These are phyloP conservation scores for Pogona vitticeps DNA, from an alignment of 2,113 vertebrate species.

Conservation along the genomic window DNA sequence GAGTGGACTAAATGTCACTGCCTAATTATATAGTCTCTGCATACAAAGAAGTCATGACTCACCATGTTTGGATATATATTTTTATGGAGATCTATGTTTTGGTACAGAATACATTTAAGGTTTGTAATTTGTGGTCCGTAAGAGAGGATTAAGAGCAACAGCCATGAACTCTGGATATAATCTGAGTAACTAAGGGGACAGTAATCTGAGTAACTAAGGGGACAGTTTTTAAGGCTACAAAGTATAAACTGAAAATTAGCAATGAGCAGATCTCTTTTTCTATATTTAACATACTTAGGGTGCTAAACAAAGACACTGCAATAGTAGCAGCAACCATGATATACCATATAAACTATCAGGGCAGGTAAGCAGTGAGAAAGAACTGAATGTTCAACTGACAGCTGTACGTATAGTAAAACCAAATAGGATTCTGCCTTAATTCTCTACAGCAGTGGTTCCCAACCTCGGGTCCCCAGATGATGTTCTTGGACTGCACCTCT, in stretches of 20 bases:
- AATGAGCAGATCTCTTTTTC: neutral
- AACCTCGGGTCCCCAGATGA: neutral
- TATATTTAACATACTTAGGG: neutral
- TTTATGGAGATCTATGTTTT: neutral
- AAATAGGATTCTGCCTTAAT: neutral
- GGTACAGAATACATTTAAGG: neutral
- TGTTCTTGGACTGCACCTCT: neutral
- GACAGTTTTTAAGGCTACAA: neutral
- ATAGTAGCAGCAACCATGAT: no score
- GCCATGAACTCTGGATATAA: neutral
- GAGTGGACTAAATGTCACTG: neutral
- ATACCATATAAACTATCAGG: no score
- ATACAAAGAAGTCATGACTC: neutral
- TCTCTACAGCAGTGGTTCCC: neutral
- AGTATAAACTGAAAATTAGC: neutral
- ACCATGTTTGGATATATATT: constrained; percentile 3
- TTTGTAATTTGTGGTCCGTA: neutral
- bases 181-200: neutral
- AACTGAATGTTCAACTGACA: neutral
- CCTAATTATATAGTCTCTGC: neutral
- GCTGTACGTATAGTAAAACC: neutral
- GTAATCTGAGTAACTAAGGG: neutral
- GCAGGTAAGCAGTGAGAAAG: neutral
- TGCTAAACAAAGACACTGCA: neutral
- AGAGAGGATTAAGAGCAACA: neutral